These are phyloP conservation scores for Deilephila elpenor DNA, from an alignment of 2,888 invertebrate genomes.

Conservation along the genomic window DNA sequence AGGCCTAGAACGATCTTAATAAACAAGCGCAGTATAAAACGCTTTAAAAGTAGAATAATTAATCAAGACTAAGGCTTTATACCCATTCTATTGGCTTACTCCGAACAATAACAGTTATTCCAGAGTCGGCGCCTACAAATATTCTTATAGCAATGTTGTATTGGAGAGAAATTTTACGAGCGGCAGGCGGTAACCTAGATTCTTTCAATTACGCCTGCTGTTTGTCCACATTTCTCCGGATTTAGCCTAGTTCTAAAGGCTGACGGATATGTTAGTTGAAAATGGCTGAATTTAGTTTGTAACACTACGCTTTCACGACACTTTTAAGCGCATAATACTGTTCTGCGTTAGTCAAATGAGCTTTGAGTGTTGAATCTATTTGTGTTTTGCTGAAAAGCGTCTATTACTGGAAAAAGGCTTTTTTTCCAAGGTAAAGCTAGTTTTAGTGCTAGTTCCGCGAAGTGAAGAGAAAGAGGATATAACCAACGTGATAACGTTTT, in stretches of 20 bases:
- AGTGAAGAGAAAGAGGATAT: no score
- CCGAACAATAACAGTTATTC: background rate
- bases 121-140: background rate
- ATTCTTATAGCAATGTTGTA: background rate
- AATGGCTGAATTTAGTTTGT: background rate
- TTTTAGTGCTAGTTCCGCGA: no score
- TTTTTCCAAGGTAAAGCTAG: no score
- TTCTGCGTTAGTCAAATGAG: no score
- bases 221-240: background rate
- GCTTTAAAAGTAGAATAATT: background rate
- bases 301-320: background rate
- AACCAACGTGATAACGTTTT: no score
- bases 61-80: background rate
- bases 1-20: no score
- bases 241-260: background rate
- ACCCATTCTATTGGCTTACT: background rate
- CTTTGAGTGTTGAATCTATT: no score
- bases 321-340: no score
- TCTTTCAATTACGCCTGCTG: background rate
- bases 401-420: no score
- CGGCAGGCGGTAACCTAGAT: slow-evolving; percentile 18
- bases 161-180: background rate
- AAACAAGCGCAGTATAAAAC: background rate
- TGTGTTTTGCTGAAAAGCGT: no score
- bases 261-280: background rate